Evolutionary conservation across 2,888 invertebrate genomes (phyloP).

Genomic region (Lithophane ornitopus): DNA sequence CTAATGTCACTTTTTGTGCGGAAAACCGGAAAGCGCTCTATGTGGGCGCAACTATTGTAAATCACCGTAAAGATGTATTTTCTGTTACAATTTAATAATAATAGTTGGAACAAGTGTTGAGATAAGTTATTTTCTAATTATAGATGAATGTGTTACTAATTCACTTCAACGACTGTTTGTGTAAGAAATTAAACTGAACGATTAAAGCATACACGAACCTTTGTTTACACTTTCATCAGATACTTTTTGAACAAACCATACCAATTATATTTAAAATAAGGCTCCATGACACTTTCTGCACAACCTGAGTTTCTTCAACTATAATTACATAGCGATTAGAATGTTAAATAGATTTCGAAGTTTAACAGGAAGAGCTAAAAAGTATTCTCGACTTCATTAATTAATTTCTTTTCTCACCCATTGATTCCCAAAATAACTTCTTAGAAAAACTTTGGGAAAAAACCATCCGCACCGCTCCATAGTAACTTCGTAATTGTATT

Average conservation of each 20-base stretch:
- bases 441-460: background rate
- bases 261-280: background rate
- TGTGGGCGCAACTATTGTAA: background rate
- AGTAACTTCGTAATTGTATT: background rate
- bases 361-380: background rate
- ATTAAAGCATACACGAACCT: background rate
- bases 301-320: no score
- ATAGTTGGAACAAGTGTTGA: background rate
- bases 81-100: background rate
- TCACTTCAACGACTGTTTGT: background rate
- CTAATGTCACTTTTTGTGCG: no score
- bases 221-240: background rate
- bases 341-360: background rate
- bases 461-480: background rate
- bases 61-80: background rate
- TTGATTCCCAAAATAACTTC: background rate
- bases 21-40: no score
- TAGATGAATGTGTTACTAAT: background rate
- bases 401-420: constrained; percentile 11
- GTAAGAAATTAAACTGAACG: background rate
- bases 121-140: background rate
- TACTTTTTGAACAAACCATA: background rate
- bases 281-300: background rate
- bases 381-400: background rate
- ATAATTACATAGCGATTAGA: background rate